Evolutionary conservation across 1,140 invertebrate genomes (phyloP), one percentile per base, ranked within the genome.

Genomic region (Drosophila kanapiae): DNA sequence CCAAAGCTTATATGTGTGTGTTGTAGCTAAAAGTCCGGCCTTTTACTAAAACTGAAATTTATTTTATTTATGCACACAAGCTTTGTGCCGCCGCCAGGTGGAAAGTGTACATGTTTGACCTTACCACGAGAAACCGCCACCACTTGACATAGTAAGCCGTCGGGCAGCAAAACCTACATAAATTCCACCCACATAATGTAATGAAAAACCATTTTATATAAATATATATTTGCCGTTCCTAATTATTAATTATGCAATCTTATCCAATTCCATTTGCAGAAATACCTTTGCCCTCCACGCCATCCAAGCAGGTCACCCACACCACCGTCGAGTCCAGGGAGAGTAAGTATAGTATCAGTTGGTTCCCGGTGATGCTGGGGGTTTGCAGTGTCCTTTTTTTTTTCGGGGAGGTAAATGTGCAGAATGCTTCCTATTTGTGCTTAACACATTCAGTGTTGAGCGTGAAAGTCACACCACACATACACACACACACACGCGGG

Each of bases 271-370:
- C 80, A 75, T 87, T 88, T 88, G 62, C 82, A 93, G 92, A 93
- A 88, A 93, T 93, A 78, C 92, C 92, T 48, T 78, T 93, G 70
- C 92, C 92, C 79, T 93, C 92, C 70, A 92, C 92, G 57, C 92
- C 92, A 79, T 93, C 92, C 69, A 93, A 93, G 67, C 92, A 93
- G 79, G 82, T 93, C 42, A 93, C 88, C 38, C 92, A 93, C 83
- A 91, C 92, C 63, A 91, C 91, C 45, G 82, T 91, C 54, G 92
- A 93, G 64, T 84, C 92, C 53, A 93, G 91, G 84, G 92, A 93
- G 90, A 93, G 92, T 93, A 92, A 93, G 92, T 93, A 88, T 80
- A 77, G 85, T 90, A 90, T 85, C 85, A 76, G 78, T 53, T 58
- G 61, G 33, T 48, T 38, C 40, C 51, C 16, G 33, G 31, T 27